Evolutionary conservation across 1,140 invertebrate genomes (phyloP).

Genomic region (Drosophila gunungcola): DNA sequence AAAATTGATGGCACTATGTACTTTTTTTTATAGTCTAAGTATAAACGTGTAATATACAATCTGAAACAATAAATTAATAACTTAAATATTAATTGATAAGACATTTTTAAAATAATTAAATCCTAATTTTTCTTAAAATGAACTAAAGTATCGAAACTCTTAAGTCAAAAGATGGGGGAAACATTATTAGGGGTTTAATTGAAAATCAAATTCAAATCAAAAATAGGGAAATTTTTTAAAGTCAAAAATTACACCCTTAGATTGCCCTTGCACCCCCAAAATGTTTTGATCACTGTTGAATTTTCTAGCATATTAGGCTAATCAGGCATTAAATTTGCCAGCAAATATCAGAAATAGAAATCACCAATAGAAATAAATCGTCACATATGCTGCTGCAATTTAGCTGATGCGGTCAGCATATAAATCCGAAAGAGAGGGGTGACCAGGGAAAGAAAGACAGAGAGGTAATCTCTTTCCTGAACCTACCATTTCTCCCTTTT

Average conservation of each 20-base stretch:
- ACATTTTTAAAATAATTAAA: no score
- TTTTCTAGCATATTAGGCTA: constrained; percentile 40
- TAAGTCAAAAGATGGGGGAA: background rate
- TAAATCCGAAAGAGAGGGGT: constrained; percentile 15
- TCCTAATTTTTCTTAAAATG: no score
- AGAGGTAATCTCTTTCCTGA: constrained; percentile 7
- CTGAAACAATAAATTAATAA: no score
- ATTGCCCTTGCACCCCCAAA: background rate
- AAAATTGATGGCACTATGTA: background rate
- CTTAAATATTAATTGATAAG: no score
- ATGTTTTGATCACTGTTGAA: constrained; percentile 2
- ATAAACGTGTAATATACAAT: no score
- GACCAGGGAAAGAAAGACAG: constrained; percentile 5
- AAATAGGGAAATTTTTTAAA: background rate
- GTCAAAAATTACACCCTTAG: background rate
- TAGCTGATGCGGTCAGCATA: constrained; percentile 55
- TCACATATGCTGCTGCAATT: constrained; percentile 79
- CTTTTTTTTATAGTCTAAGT: background rate
- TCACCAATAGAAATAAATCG: constrained; percentile 65
- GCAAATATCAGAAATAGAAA: constrained; percentile 51
- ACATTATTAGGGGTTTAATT: background rate
- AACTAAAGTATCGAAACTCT: no score
- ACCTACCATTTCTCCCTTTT: constrained; percentile 31
- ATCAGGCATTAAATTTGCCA: constrained; percentile 66
- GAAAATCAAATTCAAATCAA: background rate